phyloP scores from a whole-genome alignment of 2,797 vertebrate species.

The Pachyuromys duprasi region DNA sequence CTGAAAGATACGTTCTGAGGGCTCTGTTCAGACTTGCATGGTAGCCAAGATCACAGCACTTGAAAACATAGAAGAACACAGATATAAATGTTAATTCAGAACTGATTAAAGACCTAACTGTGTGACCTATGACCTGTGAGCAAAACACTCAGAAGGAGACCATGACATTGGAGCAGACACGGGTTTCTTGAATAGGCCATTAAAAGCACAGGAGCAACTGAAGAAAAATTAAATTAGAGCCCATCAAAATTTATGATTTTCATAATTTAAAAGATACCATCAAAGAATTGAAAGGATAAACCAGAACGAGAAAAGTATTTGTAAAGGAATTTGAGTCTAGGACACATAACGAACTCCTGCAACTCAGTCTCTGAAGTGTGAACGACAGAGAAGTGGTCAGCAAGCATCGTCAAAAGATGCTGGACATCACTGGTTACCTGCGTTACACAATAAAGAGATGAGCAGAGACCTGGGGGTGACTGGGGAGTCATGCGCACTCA shows the following conservation, averaged over 20 bases:
- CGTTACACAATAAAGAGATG: slow-evolving; percentile 18
- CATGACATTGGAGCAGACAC: background rate
- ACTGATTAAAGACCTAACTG: background rate
- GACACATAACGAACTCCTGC: slow-evolving; percentile 35
- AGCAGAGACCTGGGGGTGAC: background rate
- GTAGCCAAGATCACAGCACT: slow-evolving; percentile 99
- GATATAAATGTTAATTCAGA: slow-evolving; percentile 45
- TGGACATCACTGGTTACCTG: background rate
- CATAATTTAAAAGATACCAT: background rate
- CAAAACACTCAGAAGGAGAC: background rate
- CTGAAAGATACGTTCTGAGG: slow-evolving; percentile 97
- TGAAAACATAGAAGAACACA: slow-evolving; percentile 64
- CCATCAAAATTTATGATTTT: background rate
- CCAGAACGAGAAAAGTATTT: background rate
- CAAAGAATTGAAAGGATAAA: background rate
- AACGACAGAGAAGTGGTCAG: background rate
- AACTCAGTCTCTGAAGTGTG: background rate
- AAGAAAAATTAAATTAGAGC: background rate
- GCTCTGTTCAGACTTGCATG: slow-evolving; percentile 97
- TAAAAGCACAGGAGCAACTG: background rate
- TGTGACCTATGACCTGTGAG: background rate
- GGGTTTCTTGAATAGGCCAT: background rate
- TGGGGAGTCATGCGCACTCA: background rate
- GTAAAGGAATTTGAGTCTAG: background rate
- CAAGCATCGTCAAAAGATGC: background rate